Evolutionary conservation across 2,113 vertebrate genomes (phyloP).

Genomic region (Anoplopoma fimbria): DNA sequence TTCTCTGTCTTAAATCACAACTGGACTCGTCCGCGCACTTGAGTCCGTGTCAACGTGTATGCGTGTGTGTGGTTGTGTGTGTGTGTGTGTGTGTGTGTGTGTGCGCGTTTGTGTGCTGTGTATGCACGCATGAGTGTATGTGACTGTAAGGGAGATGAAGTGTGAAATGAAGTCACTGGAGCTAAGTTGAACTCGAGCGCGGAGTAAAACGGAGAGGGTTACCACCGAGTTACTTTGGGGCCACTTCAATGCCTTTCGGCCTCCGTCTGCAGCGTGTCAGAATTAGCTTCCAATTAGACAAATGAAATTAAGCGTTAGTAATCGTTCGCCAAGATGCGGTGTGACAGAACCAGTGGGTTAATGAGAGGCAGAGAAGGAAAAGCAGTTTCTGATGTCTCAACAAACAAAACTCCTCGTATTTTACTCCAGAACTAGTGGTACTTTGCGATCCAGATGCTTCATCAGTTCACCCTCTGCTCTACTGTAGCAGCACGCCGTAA

Average conservation of each 20-base stretch:
- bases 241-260: constrained; percentile 18
- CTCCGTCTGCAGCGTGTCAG: constrained; percentile 27
- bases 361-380: constrained; percentile 29
- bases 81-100: constrained; percentile 9
- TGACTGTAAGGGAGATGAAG: constrained; percentile 53
- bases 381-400: background rate
- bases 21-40: constrained; percentile 4
- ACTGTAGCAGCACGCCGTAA: constrained; percentile 24
- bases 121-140: constrained; percentile 15
- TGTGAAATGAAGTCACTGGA: constrained; percentile 71
- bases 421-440: background rate
- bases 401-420: background rate
- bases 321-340: constrained; percentile 36
- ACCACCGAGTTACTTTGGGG: constrained; percentile 17
- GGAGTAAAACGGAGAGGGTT: constrained; percentile 29
- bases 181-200: constrained; percentile 49
- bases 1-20: constrained; percentile 45
- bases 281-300: constrained; percentile 59
- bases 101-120: background rate
- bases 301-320: constrained; percentile 56
- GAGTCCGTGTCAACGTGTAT: background rate
- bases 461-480: constrained; percentile 1
- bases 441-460: constrained; percentile 8
- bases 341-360: constrained; percentile 43
- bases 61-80: background rate